Base-by-base conservation (phyloP, 2,888 invertebrate genomes). In the Invenusta paracnida region DNA sequence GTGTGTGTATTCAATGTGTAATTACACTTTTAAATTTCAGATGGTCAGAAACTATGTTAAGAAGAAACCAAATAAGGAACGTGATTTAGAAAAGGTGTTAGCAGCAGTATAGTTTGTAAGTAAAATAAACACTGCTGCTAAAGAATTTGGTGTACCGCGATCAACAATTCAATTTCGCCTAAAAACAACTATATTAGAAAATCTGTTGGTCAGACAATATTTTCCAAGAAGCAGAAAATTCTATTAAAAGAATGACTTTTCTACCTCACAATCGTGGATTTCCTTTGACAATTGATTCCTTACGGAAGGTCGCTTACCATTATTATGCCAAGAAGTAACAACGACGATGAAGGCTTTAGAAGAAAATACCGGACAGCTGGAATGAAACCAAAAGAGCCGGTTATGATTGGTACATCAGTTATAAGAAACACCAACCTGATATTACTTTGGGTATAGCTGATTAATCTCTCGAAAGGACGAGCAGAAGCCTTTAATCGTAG, bases 81-180 rank as follows among this genome's bases (percentile, higher is more conserved):
- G 17, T 73, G 73, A 73, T 2, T 73, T 73, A 73, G 73, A 73
- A 73, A 73, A 73, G 2, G 73, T 5, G 5, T 73, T 73, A 73
- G 73, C 73, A 73, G 73, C 25, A 13, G 73, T 73, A 13, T 23
- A 73, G 17, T 73, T 73, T 23, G 73, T 5, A 73, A 73, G 48
- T 48, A 48, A 48, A 48, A 48, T 48, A 48, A 73, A 73, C 73
- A 73, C 73, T 73, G 73, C 73, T 73, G 73, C 27, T 5, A 73
- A 73, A 73, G 73, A 73, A 73, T 73, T 73, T 73, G 73, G 73
- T 73, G 73, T 73, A 25, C 73, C 73, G 27, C 27, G 27, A 73
- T 73, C 73, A 73, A n/a, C 73, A 73, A 73, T 73, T 73, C 73
- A 73, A 73, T 73, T 73, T 73, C 73, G 73, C 73, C 73, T 73